A percentile compares a stretch with the other conserved stretches of the same genome.
phyloP scores from a whole-genome alignment of 1,140 invertebrate species.

The Apis florea region DNA sequence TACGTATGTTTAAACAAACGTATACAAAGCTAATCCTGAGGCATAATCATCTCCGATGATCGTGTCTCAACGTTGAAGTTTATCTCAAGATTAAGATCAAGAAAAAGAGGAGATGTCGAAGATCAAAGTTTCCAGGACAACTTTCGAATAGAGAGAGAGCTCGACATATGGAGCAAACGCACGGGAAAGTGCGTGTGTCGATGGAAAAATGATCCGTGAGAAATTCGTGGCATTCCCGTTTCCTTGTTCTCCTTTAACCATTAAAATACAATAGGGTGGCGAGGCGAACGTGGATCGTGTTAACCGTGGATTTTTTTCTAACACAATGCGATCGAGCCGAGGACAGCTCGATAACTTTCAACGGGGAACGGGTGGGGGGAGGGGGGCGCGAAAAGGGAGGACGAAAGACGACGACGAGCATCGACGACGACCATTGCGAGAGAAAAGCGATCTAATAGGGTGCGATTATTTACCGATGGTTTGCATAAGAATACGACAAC shows the following conservation, averaged over 20 bases:
- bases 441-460: slow-evolving; percentile 44
- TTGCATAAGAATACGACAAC: slow-evolving; percentile 54
- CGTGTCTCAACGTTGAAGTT: no score
- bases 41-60: no score
- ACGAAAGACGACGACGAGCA: not conserved
- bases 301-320: slow-evolving; percentile 21
- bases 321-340: slow-evolving; percentile 9
- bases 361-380: no score
- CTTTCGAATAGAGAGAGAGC: not conserved
- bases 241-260: not conserved
- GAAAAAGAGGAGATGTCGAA: not conserved
- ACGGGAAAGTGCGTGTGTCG: not conserved
- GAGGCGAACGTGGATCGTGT: slow-evolving; percentile 6
- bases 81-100: no score
- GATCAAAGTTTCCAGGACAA: not conserved
- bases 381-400: not conserved
- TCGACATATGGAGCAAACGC: not conserved
- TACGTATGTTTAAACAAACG: no score
- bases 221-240: slow-evolving; percentile 34
- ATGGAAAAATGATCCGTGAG: slow-evolving; percentile 2
- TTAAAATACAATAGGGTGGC: slow-evolving; percentile 49
- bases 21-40: no score
- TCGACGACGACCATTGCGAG: not conserved
- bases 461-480: slow-evolving; percentile 51
- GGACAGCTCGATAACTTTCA: slow-evolving; percentile 31